Base-by-base conservation (phyloP, 2,113 vertebrate species). In the Phylloscopus whistleri region DNA sequence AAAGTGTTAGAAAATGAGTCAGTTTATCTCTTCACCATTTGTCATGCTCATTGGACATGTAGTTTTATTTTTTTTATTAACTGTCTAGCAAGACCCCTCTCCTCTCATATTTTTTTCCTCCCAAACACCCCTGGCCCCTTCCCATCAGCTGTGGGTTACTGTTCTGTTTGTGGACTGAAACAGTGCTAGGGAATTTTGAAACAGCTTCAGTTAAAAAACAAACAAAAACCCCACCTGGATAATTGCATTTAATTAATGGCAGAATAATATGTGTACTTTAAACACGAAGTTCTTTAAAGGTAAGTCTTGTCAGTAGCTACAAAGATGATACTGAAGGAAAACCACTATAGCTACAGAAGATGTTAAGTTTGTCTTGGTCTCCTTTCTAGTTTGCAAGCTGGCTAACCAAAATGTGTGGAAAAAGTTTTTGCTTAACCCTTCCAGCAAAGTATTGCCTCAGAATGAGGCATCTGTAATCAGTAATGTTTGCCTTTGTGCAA, bases 291-390 rank as follows among this genome's bases (percentile, higher is more conserved):
- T 88, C 58, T 93, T 94, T 95, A 62, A 93, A 90, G 81, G 89
- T 95, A 89, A 90, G 77, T 84, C 48, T 93, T 93, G 46, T 87
- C 51, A 69, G n/a, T 70, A 87, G 70, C 67, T 90, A 39, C 48
- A 70, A 48, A 83, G 94, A 88, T 35, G 16, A 73, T 88, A 59
- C 41, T 90, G n/a, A 91, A 89, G 37, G 41, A 95, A 86, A 94
- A 87, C 46, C 23, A 72, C 6, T 84, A 51, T 79, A 96, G 93
- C 95, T 93, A 62, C 82, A 85, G 91, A 96, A 98, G 94, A 97
- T 98, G 95, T 95, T 98, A 98, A 97, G 94, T 96, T 96, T 91
- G 43, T 93, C 89, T 87, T 96, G 66, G 56, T 88, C 87, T 90
- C 30, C 31, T 95, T 82, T 70, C 10, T 77, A 68, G 2, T 88